Base-by-base conservation (phyloP, 64 coral and sea anemone genomes). In the Stichodactyla mertensii region DNA sequence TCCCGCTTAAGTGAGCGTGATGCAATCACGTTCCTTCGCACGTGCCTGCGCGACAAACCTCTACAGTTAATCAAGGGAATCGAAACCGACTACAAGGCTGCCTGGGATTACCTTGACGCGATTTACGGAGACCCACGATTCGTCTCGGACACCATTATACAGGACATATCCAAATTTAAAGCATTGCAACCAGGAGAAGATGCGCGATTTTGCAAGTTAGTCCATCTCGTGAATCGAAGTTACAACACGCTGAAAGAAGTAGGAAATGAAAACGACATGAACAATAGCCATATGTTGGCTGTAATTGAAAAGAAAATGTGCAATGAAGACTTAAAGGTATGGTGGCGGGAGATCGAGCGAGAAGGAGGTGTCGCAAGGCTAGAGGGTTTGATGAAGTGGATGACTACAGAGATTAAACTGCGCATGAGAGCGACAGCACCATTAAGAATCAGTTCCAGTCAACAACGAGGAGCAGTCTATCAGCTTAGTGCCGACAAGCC, bases 301-400 rank as follows among this genome's bases (percentile, higher is more conserved):
- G 61, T 90, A 58, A 94, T 94, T 26, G 92, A 94, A 55, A 59
- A 88, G 16, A 94, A 90, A 66, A 90, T 94, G 88, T 77, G 60
- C 64, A 4, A 58, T 6, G 92, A 94, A 69, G 92, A 94, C 57
- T 18, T 77, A 6, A 94, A 94, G 84, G 93, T 94, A 4, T 94
- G 93, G 88, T 84, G 88, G 55, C 62, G 85, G 13, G 18, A 88
- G 14, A 19, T 94, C 4, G 89, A 95, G 14, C 78, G 56, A 28
- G 56, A 70, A 71, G 57, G 64, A 55, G 57, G 54, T 57, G 55
- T 59, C 55, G 93, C 93, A 54, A 95, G 86, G 5, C 54, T 95
- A 16, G 24, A 91, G 18, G 55, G 16, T 16, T 51, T 90, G 51
- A 78, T 90, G 64, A 55, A 4, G n/a, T 94, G 89, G 54, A 88